Conservation (phyloP, 2,888 invertebrate species). For the Papilio demoleus region DNA sequence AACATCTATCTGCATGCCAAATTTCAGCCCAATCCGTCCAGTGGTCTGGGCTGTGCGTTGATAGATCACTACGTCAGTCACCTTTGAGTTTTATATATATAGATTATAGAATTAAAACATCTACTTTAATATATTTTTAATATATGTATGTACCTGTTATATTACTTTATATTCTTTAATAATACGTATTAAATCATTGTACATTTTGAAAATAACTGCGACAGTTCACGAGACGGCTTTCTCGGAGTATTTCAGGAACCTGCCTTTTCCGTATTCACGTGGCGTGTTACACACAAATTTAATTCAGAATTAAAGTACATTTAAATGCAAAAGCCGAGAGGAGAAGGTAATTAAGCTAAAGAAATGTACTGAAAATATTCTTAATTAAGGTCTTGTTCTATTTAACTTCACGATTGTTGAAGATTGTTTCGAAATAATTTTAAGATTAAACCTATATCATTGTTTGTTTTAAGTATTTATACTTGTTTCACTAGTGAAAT, state of each 20-base stretch:
- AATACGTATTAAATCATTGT: conserved; percentile 8
- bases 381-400: conserved; percentile 56
- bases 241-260: conserved; percentile 41
- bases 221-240: conserved; percentile 43
- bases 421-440: conserved; percentile 20
- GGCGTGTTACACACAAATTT: conserved; percentile 67
- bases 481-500: too few relatives aligned
- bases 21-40: too few relatives aligned
- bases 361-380: conserved; percentile 70
- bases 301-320: conserved; percentile 71
- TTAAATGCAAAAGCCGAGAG: conserved; percentile 77
- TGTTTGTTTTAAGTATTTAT: too few relatives aligned
- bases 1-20: too few relatives aligned
- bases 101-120: too few relatives aligned
- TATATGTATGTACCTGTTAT: background rate
- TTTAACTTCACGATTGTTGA: conserved; percentile 31
- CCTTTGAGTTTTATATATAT: too few relatives aligned
- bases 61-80: too few relatives aligned
- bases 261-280: conserved; percentile 48
- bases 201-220: conserved; percentile 38
- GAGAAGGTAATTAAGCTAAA: conserved; percentile 69
- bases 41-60: too few relatives aligned
- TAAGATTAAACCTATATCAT: too few relatives aligned
- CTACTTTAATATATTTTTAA: too few relatives aligned
- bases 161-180: background rate